A percentile compares a stretch with the other conserved stretches of the same genome.
Evolutionary conservation across 1,140 invertebrate genomes (phyloP).

Genomic region (Polyergus mexicanus): DNA sequence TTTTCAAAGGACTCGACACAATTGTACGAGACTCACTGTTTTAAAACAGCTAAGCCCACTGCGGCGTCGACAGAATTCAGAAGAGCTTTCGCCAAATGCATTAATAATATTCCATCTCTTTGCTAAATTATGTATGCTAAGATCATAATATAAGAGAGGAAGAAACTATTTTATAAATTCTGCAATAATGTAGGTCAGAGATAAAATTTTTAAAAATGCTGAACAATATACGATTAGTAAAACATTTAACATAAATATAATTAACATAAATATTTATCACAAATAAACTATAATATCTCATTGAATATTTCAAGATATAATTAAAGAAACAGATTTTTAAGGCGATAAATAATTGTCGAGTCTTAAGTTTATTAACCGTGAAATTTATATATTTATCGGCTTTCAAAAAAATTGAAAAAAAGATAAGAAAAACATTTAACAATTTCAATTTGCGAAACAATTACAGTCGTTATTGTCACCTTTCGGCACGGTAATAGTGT

Average conservation of each 20-base stretch:
- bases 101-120: constrained; percentile 40
- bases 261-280: background rate
- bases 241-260: constrained; percentile 6
- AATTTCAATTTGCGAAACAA: constrained; percentile 9
- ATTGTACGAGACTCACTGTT: constrained; percentile 50
- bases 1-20: constrained; percentile 11
- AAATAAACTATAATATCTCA: constrained; percentile 6
- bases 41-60: constrained; percentile 47
- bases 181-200: background rate
- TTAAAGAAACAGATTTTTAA: background rate
- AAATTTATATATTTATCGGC: constrained; percentile 9
- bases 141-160: constrained; percentile 17
- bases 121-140: constrained; percentile 39
- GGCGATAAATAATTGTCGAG: background rate
- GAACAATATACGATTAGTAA: background rate
- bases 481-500: background rate
- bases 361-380: background rate
- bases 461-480: background rate
- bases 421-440: constrained; percentile 17
- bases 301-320: background rate
- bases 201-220: background rate
- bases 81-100: constrained; percentile 3
- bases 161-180: background rate
- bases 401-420: background rate
- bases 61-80: constrained; percentile 18